Conservation (phyloP, 2,888 invertebrate species). For the Thereva unica region DNA sequence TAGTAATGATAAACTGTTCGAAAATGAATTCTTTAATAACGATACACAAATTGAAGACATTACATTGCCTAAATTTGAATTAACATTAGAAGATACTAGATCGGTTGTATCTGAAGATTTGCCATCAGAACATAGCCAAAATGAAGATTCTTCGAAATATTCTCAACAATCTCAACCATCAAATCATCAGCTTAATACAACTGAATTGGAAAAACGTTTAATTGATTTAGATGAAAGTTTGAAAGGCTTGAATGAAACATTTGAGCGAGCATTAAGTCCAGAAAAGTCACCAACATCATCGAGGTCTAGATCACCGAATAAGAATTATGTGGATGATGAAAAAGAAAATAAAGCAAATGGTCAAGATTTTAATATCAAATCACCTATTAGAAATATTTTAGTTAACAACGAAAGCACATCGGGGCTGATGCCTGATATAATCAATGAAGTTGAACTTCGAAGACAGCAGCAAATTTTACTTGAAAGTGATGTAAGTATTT, state of each 20-base stretch:
- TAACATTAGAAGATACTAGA: constrained; percentile 43
- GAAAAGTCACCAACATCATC: constrained; percentile 38
- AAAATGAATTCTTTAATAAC: constrained; percentile 32
- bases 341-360: constrained; percentile 14
- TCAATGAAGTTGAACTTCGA: constrained; percentile 65
- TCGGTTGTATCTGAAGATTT: constrained; percentile 27
- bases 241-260: constrained; percentile 44
- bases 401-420: constrained; percentile 16
- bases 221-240: constrained; percentile 46
- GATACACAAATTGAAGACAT: constrained; percentile 49
- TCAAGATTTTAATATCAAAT: neutral
- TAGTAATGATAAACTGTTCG: neutral
- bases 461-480: constrained; percentile 66
- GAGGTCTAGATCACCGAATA: constrained; percentile 7
- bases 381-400: neutral
- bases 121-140: neutral
- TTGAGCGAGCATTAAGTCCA: constrained; percentile 44
- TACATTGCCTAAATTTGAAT: constrained; percentile 49
- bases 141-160: constrained; percentile 24
- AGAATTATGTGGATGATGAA: constrained; percentile 16
- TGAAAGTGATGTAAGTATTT: constrained; percentile 64
- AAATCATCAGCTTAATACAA: constrained; percentile 6
- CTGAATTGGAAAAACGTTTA: constrained; percentile 46
- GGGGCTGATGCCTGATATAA: constrained; percentile 52
- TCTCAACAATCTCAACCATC: constrained; percentile 26